Conservation (phyloP, 1,140 invertebrate genomes). For the Drosophila paulistorum region DNA sequence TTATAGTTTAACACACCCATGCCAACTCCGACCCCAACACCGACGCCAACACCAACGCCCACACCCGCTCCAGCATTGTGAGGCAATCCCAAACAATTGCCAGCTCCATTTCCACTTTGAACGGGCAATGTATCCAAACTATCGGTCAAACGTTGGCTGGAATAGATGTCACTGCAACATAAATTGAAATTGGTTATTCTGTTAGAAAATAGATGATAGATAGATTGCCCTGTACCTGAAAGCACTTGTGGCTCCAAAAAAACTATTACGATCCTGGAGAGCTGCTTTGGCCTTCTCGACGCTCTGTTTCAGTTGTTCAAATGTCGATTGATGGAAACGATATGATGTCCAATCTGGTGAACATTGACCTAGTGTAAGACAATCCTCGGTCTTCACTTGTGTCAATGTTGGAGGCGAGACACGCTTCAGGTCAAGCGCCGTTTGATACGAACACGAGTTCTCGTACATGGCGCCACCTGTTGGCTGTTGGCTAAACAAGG, state of each 20-base stretch:
- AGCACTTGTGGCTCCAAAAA: slow-evolving; percentile 80
- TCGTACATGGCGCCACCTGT: slow-evolving; percentile 89
- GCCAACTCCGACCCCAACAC: slow-evolving; percentile 53
- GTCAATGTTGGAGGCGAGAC: slow-evolving; percentile 84
- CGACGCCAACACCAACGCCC: slow-evolving; percentile 42
- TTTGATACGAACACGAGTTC: slow-evolving; percentile 94
- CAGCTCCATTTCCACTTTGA: slow-evolving; percentile 63
- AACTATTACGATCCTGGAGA: slow-evolving; percentile 85
- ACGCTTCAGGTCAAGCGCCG: slow-evolving; percentile 92
- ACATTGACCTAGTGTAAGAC: slow-evolving; percentile 83
- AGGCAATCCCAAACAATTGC: slow-evolving; percentile 70
- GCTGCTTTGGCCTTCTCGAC: slow-evolving; percentile 95
- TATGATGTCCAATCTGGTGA: slow-evolving; percentile 89
- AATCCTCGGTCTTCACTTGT: slow-evolving; percentile 86
- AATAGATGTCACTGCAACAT: slow-evolving; percentile 74
- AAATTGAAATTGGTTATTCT: background rate
- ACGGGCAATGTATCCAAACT: slow-evolving; percentile 76
- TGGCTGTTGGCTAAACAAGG: slow-evolving; percentile 68
- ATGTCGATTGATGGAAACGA: slow-evolving; percentile 90
- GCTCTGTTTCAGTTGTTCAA: slow-evolving; percentile 94
- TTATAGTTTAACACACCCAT: slow-evolving; percentile 73
- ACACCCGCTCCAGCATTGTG: slow-evolving; percentile 61
- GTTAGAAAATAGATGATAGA: background rate
- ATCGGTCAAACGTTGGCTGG: slow-evolving; percentile 75
- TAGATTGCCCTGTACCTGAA: slow-evolving; percentile 64